Conservation (phyloP, 92 coral and sea anemone species). For the Parazoanthus atlanticus region DNA sequence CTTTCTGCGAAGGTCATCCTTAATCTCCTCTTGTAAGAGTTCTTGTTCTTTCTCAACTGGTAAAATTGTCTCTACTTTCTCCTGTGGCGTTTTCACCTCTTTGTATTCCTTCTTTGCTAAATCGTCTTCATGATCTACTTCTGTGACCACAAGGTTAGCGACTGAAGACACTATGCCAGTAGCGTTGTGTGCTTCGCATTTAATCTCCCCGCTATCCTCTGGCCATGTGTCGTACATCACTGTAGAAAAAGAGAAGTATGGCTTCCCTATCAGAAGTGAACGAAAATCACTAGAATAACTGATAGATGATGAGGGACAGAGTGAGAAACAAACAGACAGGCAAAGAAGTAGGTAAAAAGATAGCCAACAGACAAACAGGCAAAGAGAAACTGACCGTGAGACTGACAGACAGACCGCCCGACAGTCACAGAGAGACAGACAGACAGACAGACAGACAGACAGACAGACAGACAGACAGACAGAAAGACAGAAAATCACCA, state of each 20-base stretch:
- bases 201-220: slow-evolving; percentile 79
- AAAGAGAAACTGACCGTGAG: not conserved
- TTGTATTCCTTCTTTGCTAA: not conserved
- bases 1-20: not conserved
- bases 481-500: no score
- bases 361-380: no score
- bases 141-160: slow-evolving; percentile 66
- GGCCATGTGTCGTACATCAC: slow-evolving; percentile 71
- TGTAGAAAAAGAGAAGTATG: not conserved
- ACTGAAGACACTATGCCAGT: slow-evolving; percentile 76
- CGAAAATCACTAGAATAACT: not conserved
- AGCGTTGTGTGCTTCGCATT: slow-evolving; percentile 83
- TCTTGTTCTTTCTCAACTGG: slow-evolving; percentile 38
- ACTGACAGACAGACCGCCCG: not conserved
- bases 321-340: not conserved
- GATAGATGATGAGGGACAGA: not conserved
- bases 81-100: not conserved
- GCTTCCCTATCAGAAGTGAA: not conserved
- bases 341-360: no score
- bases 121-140: slow-evolving; percentile 22
- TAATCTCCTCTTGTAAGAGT: slow-evolving; percentile 18
- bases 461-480: not conserved
- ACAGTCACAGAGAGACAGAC: not conserved
- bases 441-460: not conserved
- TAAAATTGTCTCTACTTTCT: not conserved